phyloP scores from a whole-genome alignment of 1,140 invertebrate species.

The Drosophila lacteicornis region DNA sequence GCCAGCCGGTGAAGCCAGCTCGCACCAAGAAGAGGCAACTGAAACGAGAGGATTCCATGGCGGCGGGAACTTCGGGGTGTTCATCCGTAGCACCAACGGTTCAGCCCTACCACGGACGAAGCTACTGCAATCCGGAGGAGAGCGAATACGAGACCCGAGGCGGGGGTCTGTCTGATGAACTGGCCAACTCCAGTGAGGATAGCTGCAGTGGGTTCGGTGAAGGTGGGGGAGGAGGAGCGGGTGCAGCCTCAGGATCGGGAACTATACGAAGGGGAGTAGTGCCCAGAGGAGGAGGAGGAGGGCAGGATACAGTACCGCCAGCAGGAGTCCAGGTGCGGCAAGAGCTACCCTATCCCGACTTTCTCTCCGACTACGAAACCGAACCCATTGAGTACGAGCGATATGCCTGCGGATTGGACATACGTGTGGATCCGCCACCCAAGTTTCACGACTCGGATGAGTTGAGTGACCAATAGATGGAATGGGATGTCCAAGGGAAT shows the following conservation, averaged over 20 bases:
- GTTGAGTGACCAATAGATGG: slow-evolving; percentile 71
- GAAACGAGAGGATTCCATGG: slow-evolving; percentile 79
- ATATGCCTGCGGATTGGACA: slow-evolving; percentile 77
- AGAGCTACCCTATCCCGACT: slow-evolving; percentile 81
- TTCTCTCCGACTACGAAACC: slow-evolving; percentile 81
- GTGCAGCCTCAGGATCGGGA: slow-evolving; percentile 37
- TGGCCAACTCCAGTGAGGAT: slow-evolving; percentile 83
- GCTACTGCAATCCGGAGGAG: slow-evolving; percentile 79
- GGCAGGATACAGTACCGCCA: slow-evolving; percentile 2
- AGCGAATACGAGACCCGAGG: slow-evolving; percentile 76
- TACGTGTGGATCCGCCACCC: slow-evolving; percentile 82
- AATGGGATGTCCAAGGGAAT: neutral
- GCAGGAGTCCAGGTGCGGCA: slow-evolving; percentile 24
- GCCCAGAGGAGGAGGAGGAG: slow-evolving; percentile 7
- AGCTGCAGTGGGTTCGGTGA: slow-evolving; percentile 63
- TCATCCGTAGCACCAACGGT: slow-evolving; percentile 10
- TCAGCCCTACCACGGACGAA: slow-evolving; percentile 71
- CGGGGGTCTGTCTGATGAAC: slow-evolving; percentile 77
- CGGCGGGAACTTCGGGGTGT: slow-evolving; percentile 33
- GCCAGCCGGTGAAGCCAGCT: slow-evolving; percentile 81
- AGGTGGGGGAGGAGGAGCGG: slow-evolving; percentile 28
- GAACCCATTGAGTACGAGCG: slow-evolving; percentile 83
- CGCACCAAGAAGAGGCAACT: slow-evolving; percentile 81
- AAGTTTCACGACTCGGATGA: slow-evolving; percentile 83
- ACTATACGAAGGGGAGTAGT: slow-evolving; percentile 62